Evolutionary conservation across 2,113 vertebrate species (phyloP), one percentile per base, ranked within the genome.

Genomic region (Rhegmatorhina hoffmannsi): DNA sequence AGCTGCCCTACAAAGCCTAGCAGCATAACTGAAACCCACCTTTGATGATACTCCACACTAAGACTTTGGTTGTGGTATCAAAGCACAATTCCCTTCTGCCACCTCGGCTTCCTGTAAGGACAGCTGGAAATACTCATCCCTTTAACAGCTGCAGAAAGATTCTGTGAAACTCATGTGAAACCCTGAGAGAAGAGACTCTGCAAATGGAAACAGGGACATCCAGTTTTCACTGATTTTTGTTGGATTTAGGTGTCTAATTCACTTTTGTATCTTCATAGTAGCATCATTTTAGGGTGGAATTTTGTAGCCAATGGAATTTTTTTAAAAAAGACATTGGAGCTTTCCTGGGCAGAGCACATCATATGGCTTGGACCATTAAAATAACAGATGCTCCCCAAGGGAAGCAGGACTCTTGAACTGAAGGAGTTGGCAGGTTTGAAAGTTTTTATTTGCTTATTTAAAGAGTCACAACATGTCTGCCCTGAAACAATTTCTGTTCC

Each of bases 121-220:
- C 95, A 94, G 91, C 92, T 97, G 95, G 80, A 84, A 89, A 56
- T 43, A 47, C 55, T 88, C 17, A 12, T 38, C 64, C 84, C 76
- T 75, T 92, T 50, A 94, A 87, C 91, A 97, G 94, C 94, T 96
- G 95, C 80, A 72, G 60, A 14, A 81, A 52, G 69, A 78, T n/a
- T 84, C 34, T 72, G 5, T 77, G 56, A 74, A 63, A 68, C 52
- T 72, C 0, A 0, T 44, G 29, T 87, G 76, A 84, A 63, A 60
- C 43, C 29, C 50, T 47, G 72, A 86, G 75, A 68, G 50, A 81
- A 36, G 14, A 82, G 19, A 43, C 11, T 0, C 15, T 69, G 66
- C 46, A 85, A n/a, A 40, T 55, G 33, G 46, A 73, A 66, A 36
- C 16, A 25, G 44, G 7, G 75, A 18, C 4, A 10, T 53, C 52